A percentile compares a stretch with the other conserved stretches of the same genome.
Conservation (phyloP, 2,113 vertebrate genomes). For the Engystomops pustulosus region DNA sequence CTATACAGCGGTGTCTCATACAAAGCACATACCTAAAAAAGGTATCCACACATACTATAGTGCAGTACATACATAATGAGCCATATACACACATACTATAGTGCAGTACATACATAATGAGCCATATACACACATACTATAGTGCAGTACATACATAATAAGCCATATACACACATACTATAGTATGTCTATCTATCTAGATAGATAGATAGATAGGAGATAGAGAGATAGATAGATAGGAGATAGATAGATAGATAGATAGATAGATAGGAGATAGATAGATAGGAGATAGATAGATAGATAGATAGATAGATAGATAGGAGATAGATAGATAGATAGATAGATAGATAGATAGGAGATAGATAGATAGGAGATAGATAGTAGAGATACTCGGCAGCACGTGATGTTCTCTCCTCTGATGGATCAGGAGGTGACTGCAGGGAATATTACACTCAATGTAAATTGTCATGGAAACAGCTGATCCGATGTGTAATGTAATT, state of each 20-base stretch:
- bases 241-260: not conserved
- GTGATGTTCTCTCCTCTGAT: not conserved
- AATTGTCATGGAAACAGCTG: slow-evolving; percentile 42
- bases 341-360: not conserved
- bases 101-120: too few relatives aligned
- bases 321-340: not conserved
- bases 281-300: not conserved
- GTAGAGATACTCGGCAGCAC: not conserved
- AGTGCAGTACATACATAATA: slow-evolving; percentile 19
- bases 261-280: not conserved
- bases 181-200: not conserved
- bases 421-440: not conserved
- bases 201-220: not conserved
- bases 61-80: too few relatives aligned
- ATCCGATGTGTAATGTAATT: slow-evolving; percentile 11
- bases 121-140: not conserved
- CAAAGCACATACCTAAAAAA: slow-evolving; percentile 12
- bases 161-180: not conserved
- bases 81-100: too few relatives aligned
- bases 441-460: slow-evolving; percentile 9
- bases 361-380: not conserved
- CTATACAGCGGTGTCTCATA: not conserved
- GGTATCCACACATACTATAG: too few relatives aligned
- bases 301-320: slow-evolving; percentile 1
- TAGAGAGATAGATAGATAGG: not conserved